Conservation (phyloP, 2,113 vertebrate genomes). For the Gallinago paraguaiae region DNA sequence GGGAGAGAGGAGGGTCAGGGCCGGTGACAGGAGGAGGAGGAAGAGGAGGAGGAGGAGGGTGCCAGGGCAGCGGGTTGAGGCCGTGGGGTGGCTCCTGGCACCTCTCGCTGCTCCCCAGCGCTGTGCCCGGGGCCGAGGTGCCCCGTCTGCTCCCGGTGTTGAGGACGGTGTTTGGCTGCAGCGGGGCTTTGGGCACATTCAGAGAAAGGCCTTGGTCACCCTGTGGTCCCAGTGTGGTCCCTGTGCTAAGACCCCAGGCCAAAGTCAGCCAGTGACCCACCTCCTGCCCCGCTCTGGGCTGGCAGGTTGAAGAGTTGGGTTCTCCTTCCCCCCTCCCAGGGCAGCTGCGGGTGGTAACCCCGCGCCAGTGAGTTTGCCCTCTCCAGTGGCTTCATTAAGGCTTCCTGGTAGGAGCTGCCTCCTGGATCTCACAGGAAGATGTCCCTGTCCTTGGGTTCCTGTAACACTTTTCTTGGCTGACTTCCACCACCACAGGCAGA, state of each 20-base stretch:
- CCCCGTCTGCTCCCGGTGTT: no score
- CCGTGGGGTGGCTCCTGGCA: background rate
- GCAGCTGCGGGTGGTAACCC: background rate
- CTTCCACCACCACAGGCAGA: background rate
- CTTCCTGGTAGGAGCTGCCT: background rate
- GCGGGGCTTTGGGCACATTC: background rate
- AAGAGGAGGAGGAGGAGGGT: background rate
- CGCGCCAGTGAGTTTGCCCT: background rate
- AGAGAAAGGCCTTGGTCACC: background rate
- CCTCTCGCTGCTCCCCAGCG: background rate
- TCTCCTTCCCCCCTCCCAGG: background rate
- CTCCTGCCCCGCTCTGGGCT: background rate
- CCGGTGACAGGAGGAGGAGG: background rate
- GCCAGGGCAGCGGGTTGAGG: background rate
- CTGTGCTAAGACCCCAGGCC: fast-evolving
- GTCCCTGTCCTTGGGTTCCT: background rate
- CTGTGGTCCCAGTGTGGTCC: background rate
- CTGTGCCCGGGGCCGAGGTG: background rate
- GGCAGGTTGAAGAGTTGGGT: fast-evolving
- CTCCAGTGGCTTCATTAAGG: background rate
- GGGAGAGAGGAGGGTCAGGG: background rate
- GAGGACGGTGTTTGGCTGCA: background rate
- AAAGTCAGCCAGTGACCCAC: background rate
- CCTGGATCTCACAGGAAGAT: background rate
- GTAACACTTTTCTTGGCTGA: background rate